phyloP scores from a whole-genome alignment of 2,113 vertebrate species.

The Syngnathus floridae region DNA sequence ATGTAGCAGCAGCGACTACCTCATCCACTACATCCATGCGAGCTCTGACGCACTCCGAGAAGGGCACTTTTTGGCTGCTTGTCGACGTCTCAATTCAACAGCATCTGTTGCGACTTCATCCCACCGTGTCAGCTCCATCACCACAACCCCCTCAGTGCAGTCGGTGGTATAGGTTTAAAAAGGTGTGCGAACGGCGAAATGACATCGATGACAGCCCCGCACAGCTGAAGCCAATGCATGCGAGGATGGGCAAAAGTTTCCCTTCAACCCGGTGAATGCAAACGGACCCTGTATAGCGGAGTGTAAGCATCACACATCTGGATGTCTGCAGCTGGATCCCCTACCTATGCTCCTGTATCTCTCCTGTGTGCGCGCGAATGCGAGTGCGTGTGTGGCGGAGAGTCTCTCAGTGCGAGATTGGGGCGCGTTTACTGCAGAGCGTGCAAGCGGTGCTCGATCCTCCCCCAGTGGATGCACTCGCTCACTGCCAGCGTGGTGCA shows the following conservation, averaged over 20 bases:
- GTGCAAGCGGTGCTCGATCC: constrained; percentile 65
- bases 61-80: constrained; percentile 65
- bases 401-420: constrained; percentile 51
- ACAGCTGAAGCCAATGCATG: constrained; percentile 15
- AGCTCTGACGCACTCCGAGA: constrained; percentile 66
- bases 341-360: constrained; percentile 63
- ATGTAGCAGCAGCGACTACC: constrained; percentile 41
- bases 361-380: constrained; percentile 56
- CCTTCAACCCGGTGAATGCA: constrained; percentile 36
- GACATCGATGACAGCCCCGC: constrained; percentile 38
- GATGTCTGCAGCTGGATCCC: constrained; percentile 61
- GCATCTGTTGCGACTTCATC: constrained; percentile 69
- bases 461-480: constrained; percentile 66
- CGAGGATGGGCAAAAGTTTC: constrained; percentile 66
- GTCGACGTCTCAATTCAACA: constrained; percentile 72
- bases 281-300: constrained; percentile 45
- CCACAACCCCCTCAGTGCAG: constrained; percentile 35
- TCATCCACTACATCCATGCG: constrained; percentile 53
- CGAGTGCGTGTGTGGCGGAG: constrained; percentile 56
- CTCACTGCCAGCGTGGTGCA: constrained; percentile 69
- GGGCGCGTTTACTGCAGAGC: constrained; percentile 56
- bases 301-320: constrained; percentile 67
- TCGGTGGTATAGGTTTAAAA: constrained; percentile 9
- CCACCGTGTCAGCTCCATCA: constrained; percentile 62
- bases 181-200: constrained; percentile 51